phyloP scores from a whole-genome alignment of 2,888 invertebrate species.

The Nymphalis urticae region DNA sequence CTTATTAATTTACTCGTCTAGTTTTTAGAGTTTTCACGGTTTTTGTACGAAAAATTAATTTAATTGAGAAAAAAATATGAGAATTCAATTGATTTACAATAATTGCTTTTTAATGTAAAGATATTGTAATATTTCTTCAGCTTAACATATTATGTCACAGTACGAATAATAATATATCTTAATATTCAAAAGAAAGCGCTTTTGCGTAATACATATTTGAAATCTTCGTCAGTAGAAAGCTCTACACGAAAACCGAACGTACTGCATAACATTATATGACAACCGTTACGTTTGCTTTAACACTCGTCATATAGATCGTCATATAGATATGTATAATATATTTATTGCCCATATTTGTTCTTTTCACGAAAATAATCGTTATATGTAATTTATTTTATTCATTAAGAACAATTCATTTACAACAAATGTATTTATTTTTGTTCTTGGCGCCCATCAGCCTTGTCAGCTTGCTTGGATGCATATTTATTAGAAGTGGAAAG shows the following conservation, averaged over 20 bases:
- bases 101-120: not conserved
- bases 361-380: too few species aligned
- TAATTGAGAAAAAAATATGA: too few species aligned
- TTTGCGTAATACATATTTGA: conserved; percentile 41
- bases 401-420: too few species aligned
- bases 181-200: conserved; percentile 41
- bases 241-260: conserved; percentile 35
- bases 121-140: not conserved
- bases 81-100: too few species aligned
- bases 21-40: not conserved
- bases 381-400: too few species aligned
- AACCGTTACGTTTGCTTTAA: conserved; percentile 9
- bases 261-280: conserved; percentile 30
- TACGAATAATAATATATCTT: not conserved
- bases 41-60: not conserved
- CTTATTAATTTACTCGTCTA: conserved; percentile 2
- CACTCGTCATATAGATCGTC: not conserved
- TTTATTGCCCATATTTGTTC: too few species aligned
- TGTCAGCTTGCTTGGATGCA: too few species aligned
- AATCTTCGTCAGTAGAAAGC: conserved; percentile 39
- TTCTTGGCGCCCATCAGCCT: too few species aligned
- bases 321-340: too few species aligned
- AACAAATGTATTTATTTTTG: too few species aligned
- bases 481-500: too few species aligned
- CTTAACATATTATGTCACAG: conserved; percentile 4